These are phyloP conservation scores for Cotesia chilonis DNA, from an alignment of 1,140 invertebrate genomes.

Conservation along the genomic window DNA sequence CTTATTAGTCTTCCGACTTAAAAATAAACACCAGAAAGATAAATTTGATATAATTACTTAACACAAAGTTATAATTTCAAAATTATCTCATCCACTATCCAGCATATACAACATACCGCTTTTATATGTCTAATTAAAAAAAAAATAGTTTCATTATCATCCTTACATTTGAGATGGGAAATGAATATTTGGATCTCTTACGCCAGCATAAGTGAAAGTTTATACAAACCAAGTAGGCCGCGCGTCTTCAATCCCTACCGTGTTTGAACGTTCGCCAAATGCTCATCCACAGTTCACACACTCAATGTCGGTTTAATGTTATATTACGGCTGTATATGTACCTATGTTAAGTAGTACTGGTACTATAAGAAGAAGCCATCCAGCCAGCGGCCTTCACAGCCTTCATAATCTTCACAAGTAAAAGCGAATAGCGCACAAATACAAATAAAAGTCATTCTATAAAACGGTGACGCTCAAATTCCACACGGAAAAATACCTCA, in stretches of 20 bases:
- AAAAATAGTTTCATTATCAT: slow-evolving; percentile 37
- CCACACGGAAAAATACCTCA: too few relatives aligned
- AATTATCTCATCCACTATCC: too few relatives aligned
- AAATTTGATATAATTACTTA: too few relatives aligned
- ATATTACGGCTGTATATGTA: not conserved
- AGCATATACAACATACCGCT: too few relatives aligned
- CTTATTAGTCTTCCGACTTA: too few relatives aligned
- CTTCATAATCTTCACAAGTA: slow-evolving; percentile 22
- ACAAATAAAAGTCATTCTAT: not conserved
- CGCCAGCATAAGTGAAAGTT: slow-evolving; percentile 65
- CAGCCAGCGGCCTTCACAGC: slow-evolving; percentile 26
- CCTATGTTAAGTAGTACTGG: not conserved
- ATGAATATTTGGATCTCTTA: slow-evolving; percentile 58
- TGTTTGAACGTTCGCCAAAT: slow-evolving; percentile 58
- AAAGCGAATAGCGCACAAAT: slow-evolving; percentile 26
- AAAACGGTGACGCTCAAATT: not conserved
- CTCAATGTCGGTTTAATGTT: not conserved
- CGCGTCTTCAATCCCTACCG: slow-evolving; percentile 54
- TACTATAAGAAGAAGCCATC: not conserved
- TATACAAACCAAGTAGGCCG: slow-evolving; percentile 58
- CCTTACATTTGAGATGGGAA: slow-evolving; percentile 45
- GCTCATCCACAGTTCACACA: slow-evolving; percentile 46
- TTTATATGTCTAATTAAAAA: slow-evolving; percentile 22
- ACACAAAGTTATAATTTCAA: too few relatives aligned
- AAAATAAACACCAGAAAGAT: too few relatives aligned